These are phyloP conservation scores for Melolontha melolontha DNA, from an alignment of 2,888 invertebrate species.

Conservation along the genomic window DNA sequence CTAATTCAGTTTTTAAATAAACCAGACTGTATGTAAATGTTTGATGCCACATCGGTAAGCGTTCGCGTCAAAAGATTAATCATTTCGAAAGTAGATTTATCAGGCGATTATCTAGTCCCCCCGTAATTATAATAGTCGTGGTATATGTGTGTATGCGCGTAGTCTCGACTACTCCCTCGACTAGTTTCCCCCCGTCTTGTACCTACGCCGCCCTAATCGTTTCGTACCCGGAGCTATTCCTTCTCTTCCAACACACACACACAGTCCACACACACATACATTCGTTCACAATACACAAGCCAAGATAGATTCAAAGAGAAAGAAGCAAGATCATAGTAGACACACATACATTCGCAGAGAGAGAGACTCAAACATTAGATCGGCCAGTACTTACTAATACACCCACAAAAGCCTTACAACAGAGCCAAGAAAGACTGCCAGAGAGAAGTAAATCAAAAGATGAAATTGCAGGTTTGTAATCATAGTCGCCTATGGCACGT, in stretches of 20 bases:
- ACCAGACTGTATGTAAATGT: background rate
- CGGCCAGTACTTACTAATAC: background rate
- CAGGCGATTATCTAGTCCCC: conserved; percentile 39
- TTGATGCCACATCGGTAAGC: conserved; percentile 6
- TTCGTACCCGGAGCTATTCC: conserved; percentile 55
- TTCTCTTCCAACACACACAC: conserved; percentile 52
- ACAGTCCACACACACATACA: conserved; percentile 47
- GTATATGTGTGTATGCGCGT: conserved; percentile 47
- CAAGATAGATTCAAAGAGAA: conserved; percentile 23
- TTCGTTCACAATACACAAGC: conserved; percentile 57
- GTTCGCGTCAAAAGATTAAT: conserved; percentile 44
- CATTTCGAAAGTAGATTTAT: conserved; percentile 44
- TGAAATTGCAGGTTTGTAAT: conserved; percentile 64
- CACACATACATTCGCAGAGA: conserved; percentile 8
- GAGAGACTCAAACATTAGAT: background rate
- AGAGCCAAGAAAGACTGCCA: background rate
- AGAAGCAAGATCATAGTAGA: conserved; percentile 27
- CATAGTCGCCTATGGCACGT: conserved; percentile 62
- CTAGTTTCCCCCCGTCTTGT: background rate
- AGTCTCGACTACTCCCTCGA: conserved; percentile 42
- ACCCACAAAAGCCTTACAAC: conserved; percentile 17
- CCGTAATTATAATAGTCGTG: conserved; percentile 46
- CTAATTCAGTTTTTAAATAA: too few species aligned
- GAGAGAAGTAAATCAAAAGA: conserved; percentile 62
- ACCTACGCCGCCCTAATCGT: conserved; percentile 48